Evolutionary conservation across 2,113 vertebrate species (phyloP), one percentile per base, ranked within the genome.

Genomic region (Parus major): DNA sequence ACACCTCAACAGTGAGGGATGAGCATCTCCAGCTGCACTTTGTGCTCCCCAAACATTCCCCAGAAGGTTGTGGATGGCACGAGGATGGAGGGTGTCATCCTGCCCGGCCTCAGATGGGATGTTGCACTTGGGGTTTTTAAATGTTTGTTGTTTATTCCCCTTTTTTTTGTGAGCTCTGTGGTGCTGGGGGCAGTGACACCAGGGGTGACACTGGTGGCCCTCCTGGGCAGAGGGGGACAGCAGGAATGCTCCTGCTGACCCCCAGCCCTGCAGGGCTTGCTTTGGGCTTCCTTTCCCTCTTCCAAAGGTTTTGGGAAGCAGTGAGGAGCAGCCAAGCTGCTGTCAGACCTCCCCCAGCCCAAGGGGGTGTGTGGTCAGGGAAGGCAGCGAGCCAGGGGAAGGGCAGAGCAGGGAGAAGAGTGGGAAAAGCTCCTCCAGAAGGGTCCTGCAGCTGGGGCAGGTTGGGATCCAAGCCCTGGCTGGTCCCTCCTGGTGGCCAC

Each of bases 301-400:
- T n/a, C 31, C 56, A 35, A 76, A 29, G 53, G 10, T 56, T 78
- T 78, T 94, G 87, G 72, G 16, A 33, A 75, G 55, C 73, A 28
- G 50, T 7, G 22, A 64, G 78, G 25, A 52, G 65, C 44, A 69
- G 71, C 35, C 59, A 71, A 21, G 57, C 44, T 79, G 66, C 82
- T 72, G 20, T 15, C 68, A 68, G 41, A 31, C 28, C 59, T 65
- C 55, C 47, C n/a, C 11, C 33, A 59, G 19, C 31, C 13, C 52
- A 20, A 4, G 16, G 33, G 8, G 10, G 1, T 12, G n/a, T 31
- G 60, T 75, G 41, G 19, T 39, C 0, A 0, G 19, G 29, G 50
- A 57, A 7, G 9, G 17, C 60, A 19, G 1, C 10, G n/a, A 68
- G 17, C 44, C 44, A 31, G 42, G 47, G 83, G 73, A 35, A 42